phyloP scores from a whole-genome alignment of 2,113 vertebrate genomes.

The Podarcis raffonei region DNA sequence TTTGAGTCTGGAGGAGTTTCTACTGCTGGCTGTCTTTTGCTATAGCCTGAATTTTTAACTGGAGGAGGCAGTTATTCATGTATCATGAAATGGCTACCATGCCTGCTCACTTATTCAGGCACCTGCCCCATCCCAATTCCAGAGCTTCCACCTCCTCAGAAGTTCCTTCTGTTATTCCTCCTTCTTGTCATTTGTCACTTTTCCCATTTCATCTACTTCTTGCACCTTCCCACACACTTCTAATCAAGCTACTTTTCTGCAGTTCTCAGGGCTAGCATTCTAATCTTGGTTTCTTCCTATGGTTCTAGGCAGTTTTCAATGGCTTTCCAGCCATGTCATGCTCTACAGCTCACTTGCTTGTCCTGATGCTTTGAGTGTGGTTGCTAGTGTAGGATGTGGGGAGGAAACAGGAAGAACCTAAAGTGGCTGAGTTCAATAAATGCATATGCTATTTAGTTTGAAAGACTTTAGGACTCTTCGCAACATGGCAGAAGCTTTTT shows the following conservation, averaged over 20 bases:
- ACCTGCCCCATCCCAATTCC: neutral
- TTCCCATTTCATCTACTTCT: neutral
- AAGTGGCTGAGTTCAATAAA: neutral
- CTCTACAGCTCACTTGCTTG: neutral
- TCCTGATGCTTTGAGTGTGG: neutral
- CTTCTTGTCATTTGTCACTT: neutral
- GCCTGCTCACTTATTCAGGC: neutral
- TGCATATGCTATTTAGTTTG: neutral
- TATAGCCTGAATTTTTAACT: neutral
- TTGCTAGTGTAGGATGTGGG: neutral
- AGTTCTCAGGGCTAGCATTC: neutral
- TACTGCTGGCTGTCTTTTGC: neutral
- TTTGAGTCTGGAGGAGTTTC: too few relatives aligned
- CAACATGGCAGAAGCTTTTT: neutral
- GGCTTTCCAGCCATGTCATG: neutral
- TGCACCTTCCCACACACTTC: neutral
- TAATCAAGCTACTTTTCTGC: neutral
- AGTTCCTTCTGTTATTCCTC: neutral
- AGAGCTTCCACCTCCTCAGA: neutral
- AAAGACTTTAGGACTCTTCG: neutral
- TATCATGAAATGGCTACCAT: neutral
- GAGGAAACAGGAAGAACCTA: neutral
- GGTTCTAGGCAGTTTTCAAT: neutral
- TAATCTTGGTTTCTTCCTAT: neutral
- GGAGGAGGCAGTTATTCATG: neutral